A percentile compares a stretch with the other conserved stretches of the same genome.
Conservation (phyloP, 2,113 vertebrate genomes). For the Otocyon megalotis region DNA sequence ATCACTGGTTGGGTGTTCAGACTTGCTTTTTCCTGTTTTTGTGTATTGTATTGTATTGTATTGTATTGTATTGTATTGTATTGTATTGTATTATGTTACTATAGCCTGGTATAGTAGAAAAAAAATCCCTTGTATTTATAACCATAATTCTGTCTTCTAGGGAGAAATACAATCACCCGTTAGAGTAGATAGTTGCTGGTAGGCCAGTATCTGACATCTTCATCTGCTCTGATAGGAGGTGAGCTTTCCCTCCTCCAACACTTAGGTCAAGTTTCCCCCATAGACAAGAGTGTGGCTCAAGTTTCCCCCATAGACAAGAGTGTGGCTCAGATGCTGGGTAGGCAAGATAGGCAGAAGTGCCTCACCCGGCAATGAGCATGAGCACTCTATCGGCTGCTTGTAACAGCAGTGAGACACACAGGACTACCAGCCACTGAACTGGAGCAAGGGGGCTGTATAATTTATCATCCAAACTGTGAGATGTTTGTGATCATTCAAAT, state of each 20-base stretch:
- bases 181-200: neutral
- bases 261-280: neutral
- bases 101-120: neutral
- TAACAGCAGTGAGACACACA: rapidly evolving
- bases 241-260: neutral
- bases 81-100: neutral
- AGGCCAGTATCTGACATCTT: neutral
- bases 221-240: neutral
- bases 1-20: neutral
- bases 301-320: neutral
- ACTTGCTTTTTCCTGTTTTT: neutral
- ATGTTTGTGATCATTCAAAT: neutral
- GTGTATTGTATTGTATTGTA: neutral
- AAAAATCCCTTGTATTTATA: neutral
- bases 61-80: too few relatives aligned
- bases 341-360: rapidly evolving
- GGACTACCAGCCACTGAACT: rapidly evolving
- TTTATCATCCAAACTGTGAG: neutral
- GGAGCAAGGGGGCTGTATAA: neutral
- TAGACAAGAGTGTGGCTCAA: too few relatives aligned
- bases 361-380: rapidly evolving
- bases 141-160: neutral
- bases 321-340: too few relatives aligned
- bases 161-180: neutral
- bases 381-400: rapidly evolving